Conservation (phyloP, 2,113 vertebrate genomes). For the Anhinga rufa region DNA sequence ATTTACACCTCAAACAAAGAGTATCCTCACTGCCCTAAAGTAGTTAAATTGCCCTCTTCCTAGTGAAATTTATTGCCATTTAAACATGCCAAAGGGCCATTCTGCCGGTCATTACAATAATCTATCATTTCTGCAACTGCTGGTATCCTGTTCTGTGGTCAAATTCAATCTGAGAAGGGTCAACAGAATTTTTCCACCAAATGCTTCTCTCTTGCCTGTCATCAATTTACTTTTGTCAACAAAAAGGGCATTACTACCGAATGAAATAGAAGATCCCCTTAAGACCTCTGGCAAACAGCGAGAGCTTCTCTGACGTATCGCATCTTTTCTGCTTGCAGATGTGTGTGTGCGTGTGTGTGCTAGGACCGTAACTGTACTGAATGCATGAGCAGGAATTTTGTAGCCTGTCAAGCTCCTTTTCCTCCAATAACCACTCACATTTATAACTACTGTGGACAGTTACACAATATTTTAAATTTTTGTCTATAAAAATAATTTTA, state of each 20-base stretch:
- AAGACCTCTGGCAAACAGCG: constrained; percentile 74
- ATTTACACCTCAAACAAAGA: constrained; percentile 94
- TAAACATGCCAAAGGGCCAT: constrained; percentile 96
- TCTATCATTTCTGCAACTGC: constrained; percentile 94
- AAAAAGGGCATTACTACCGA: constrained; percentile 81
- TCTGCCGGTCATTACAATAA: constrained; percentile 92
- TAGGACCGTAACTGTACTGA: neutral
- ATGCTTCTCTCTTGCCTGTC: constrained; percentile 79
- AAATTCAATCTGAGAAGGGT: constrained; percentile 96
- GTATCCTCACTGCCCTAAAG: constrained; percentile 72
- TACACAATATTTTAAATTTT: neutral
- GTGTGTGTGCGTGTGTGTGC: neutral
- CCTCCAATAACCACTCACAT: neutral
- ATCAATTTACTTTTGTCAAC: constrained; percentile 96
- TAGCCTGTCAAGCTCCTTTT: neutral
- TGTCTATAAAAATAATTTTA: neutral
- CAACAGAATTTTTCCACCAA: constrained; percentile 87
- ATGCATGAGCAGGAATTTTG: neutral
- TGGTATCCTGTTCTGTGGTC: constrained; percentile 85
- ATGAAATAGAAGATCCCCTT: constrained; percentile 79
- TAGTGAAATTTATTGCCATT: constrained; percentile 94
- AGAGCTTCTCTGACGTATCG: constrained; percentile 6
- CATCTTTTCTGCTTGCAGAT: neutral
- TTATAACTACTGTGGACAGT: neutral
- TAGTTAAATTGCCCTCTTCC: constrained; percentile 83